Evolutionary conservation across 1,140 invertebrate species (phyloP).

Genomic region (Drosophila micromelanica): DNA sequence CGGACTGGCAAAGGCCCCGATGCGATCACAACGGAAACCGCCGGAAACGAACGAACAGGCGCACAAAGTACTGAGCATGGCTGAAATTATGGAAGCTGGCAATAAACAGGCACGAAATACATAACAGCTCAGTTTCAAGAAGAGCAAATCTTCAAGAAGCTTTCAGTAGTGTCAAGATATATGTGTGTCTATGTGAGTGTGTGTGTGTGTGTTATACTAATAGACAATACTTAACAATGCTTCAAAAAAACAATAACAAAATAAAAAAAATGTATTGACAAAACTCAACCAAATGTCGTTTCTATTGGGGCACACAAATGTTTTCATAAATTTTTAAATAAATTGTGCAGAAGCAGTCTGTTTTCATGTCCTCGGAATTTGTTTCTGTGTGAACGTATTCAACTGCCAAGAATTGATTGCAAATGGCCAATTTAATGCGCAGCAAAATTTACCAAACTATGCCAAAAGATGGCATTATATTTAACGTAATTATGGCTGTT

Average conservation of each 20-base stretch:
- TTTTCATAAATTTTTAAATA: too few relatives aligned
- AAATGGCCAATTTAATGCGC: background rate
- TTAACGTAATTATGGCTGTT: slow-evolving; percentile 19
- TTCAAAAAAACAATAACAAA: background rate
- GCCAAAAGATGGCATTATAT: slow-evolving; percentile 20
- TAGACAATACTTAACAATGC: background rate
- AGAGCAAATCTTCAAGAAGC: background rate
- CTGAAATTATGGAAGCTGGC: slow-evolving; percentile 11
- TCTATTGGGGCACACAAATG: background rate
- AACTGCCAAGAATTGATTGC: too few relatives aligned
- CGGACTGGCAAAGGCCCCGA: too few relatives aligned
- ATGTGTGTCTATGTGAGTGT: too few relatives aligned
- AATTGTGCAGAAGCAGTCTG: too few relatives aligned
- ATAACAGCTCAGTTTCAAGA: background rate
- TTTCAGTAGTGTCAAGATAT: background rate
- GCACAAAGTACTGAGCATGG: slow-evolving; percentile 8
- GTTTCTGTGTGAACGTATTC: too few relatives aligned
- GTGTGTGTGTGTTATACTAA: too few relatives aligned
- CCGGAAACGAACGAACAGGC: background rate
- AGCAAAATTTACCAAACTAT: background rate
- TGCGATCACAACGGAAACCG: background rate
- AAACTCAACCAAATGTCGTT: too few relatives aligned
- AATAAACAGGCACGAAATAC: background rate
- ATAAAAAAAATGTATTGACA: background rate
- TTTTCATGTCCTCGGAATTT: too few relatives aligned